Evolutionary conservation across 2,797 vertebrate species (phyloP).

Genomic region (Falco berigora): DNA sequence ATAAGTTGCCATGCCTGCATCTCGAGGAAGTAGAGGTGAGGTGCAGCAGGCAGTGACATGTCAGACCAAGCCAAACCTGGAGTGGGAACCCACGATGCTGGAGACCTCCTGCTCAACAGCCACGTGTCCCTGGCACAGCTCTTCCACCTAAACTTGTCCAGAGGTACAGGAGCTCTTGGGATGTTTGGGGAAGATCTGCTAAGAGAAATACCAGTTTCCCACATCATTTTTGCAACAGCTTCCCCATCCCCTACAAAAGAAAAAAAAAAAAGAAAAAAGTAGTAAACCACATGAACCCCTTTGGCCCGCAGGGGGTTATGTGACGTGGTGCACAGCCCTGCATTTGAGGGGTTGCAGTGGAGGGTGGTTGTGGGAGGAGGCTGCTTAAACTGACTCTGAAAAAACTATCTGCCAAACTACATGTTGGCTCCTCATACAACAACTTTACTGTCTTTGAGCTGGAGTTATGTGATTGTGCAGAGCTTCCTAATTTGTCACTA

Average conservation of each 20-base stretch:
- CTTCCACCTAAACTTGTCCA: background rate
- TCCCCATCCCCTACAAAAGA: background rate
- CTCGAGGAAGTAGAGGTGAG: background rate
- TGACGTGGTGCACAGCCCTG: background rate
- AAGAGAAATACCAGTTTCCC: background rate
- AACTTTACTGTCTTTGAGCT: background rate
- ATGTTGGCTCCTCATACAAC: background rate
- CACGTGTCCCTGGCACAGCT: background rate
- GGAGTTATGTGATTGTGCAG: background rate
- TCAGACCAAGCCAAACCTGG: background rate
- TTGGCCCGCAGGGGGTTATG: rapidly evolving
- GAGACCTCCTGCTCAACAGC: background rate
- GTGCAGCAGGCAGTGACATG: background rate
- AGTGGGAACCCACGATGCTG: background rate
- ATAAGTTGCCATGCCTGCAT: background rate
- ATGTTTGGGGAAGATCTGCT: background rate
- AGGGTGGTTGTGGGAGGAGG: background rate
- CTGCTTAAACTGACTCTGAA: background rate
- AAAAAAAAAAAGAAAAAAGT: too few relatives aligned
- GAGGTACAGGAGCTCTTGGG: background rate
- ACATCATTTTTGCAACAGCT: background rate
- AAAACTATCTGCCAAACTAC: background rate
- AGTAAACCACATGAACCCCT: rapidly evolving
- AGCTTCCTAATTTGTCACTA: background rate
- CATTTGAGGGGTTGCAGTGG: rapidly evolving